Evolutionary conservation across 1,140 invertebrate genomes (phyloP).

Genomic region (Neocloeon triangulifer): DNA sequence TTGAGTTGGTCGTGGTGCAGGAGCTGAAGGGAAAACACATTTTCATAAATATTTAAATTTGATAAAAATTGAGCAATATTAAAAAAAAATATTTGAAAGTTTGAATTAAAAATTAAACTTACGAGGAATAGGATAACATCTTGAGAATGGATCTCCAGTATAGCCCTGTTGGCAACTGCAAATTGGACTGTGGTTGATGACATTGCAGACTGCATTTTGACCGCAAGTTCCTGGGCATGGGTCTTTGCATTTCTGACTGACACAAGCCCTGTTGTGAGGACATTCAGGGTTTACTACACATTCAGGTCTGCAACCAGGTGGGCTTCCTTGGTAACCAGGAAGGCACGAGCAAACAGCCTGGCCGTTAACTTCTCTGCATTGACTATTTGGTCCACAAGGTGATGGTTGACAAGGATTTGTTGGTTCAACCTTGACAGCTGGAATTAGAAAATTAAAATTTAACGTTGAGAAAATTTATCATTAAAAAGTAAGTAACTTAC

Average conservation of each 20-base stretch:
- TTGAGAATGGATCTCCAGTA: constrained; percentile 40
- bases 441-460: constrained; percentile 10
- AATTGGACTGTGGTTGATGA: constrained; percentile 29
- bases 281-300: constrained; percentile 56
- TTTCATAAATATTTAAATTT: constrained; percentile 1
- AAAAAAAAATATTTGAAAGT: neutral
- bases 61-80: neutral
- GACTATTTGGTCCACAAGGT: constrained; percentile 55
- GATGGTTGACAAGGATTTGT: constrained; percentile 41
- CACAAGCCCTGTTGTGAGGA: constrained; percentile 38
- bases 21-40: constrained; percentile 8
- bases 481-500: neutral
- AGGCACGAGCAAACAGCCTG: constrained; percentile 54
- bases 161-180: constrained; percentile 34
- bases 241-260: constrained; percentile 54
- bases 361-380: constrained; percentile 40
- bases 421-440: constrained; percentile 8
- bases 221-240: constrained; percentile 62
- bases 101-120: constrained; percentile 9
- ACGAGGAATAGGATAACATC: constrained; percentile 34
- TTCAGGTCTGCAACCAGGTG: constrained; percentile 48
- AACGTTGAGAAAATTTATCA: constrained; percentile 3
- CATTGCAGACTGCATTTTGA: constrained; percentile 39
- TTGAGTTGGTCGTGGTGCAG: constrained; percentile 10
- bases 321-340: constrained; percentile 40